Base-by-base conservation (phyloP, 2,113 vertebrate genomes). In the Aythya baeri region DNA sequence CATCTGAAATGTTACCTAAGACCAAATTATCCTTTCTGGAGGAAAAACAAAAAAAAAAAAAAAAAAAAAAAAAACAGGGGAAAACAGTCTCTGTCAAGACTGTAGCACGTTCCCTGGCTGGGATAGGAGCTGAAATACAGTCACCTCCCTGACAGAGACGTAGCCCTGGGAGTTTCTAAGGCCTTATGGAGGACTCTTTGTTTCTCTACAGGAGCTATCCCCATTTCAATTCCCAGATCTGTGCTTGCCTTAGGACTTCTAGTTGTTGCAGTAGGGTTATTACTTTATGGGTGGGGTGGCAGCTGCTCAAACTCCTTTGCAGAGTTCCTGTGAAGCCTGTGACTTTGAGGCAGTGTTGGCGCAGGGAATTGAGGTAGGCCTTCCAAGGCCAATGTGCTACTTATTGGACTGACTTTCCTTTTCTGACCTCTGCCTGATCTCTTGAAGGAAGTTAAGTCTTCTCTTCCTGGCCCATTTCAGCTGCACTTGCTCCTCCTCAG, bases 251-350 rank as follows among this genome's bases (percentile, higher is more conserved):
- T 74, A 52, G 55, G n/a, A 20, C 59, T 29, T 73, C 83, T 31
- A 71, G 9, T 27, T 2, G 0, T 73, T 3, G 1, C 13, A 4
- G 13, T 31, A 38, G 44, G 54, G 27, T 67, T 41, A 14, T 73
- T 62, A 12, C 26, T 84, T 44, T 62, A 10, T 41, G 38, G 26
- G 44, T 84, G 17, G 38, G 26, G 44, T 84, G 17, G 9, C 17
- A 76, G 14, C 7, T 62, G 21, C 41, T 77, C 63, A 29, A 67
- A 67, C 57, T 83, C 20, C 26, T 23, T 62, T 46, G 65, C 1
- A 2, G 36, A 21, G 23, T 86, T 83, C 14, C 44, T 59, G 12
- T 55, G 59, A 93, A 67, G 14, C 59, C 27, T 77, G n/a, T 67
- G 23, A 59, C 52, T 38, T 66, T 9, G 27, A 68, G 26, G 43